Evolutionary conservation across 2,888 invertebrate species (phyloP), one percentile per base, ranked within the genome.

Genomic region (Drosophila neotestacea): DNA sequence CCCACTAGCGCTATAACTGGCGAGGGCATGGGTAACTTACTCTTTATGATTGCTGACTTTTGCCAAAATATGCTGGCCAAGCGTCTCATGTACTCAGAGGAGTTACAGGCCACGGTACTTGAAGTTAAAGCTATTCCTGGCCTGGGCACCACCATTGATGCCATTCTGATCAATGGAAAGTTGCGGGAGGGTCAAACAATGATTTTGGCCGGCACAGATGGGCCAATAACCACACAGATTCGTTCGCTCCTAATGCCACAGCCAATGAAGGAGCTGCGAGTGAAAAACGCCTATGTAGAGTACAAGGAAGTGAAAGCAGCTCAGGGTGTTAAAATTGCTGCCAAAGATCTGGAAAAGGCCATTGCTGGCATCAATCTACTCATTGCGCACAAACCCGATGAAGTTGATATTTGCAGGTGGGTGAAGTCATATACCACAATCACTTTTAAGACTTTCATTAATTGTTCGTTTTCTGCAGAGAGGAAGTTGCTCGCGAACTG

Each of bases 1-100:
- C 99, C 99, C 0, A 99, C 99, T 0, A 99, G 99, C 65, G 99
- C 99, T 0, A 97, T 98, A 77, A 96, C 98, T 0, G 99, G 99
- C 22, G 99, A 99, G 92, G 99, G 98, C 44, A 98, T 99, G 98
- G 99, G 99, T 58, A 99, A 99, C 93, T 93, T 99, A 58, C 94
- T 99, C 81, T 96, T 97, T 22, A 95, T 99, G 89, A 97, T 99
- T 77, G 96, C 98, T 52, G 97, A 98, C 81, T 96, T 96, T 52
- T 98, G 98, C 79, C 99, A 99, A 92, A 96, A 95, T 22, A 95
- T 97, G 90, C 93, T 99, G 88, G 95, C 97, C 67, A 97, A 98
- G 92, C 94, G 98, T 67, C 94, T 99, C 5, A 96, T 98, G 93
- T 99, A 96, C 93, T 96, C 97, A 2, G 96, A 98, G 70, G 98